Evolutionary conservation across 2,113 vertebrate species (phyloP), one percentile per base, ranked within the genome.

Genomic region (Campylorhamphus procurvoides): DNA sequence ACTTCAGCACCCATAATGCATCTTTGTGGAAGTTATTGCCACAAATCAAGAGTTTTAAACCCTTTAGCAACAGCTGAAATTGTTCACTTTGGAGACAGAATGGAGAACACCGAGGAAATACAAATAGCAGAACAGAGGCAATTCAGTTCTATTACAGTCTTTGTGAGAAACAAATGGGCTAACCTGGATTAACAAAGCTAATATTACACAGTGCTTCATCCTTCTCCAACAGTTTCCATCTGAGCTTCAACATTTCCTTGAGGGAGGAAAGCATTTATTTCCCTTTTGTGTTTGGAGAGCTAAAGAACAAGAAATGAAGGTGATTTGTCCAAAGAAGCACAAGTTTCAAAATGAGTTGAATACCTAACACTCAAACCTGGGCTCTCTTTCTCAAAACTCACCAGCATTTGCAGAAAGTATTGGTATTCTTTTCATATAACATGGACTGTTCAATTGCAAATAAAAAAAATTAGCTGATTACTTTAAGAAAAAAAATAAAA

Each of bases 41-140:
- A 84, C 91, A 94, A 96, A 88, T 93, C 95, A 95, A 78, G 66
- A 90, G 69, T 87, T 89, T 93, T 60, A 93, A 91, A 88, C 59
- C 71, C 69, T 95, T 79, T 55, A 91, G 89, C 68, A 94, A 74
- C 42, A 72, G 68, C 71, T 89, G 59, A 94, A 94, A 84, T 78
- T 69, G 55, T 87, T 89, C n/a, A 1, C 10, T 79, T 91, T 83
- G 76, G 56, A 95, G 63, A 67, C 25, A 82, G 59, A 69, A 46
- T 66, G 59, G 62, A 81, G 88, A 81, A 74, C 59, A 62, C 56
- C 19, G 47, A 84, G 52, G 68, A 96, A 96, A 89, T 71, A 92
- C 50, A 81, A 89, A 90, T 12, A 80, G 33, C 50, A 74, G 69
- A 89, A 84, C 24, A 84, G 73, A 79, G 35, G 66, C 56, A 89